Evolutionary conservation across 64 coral and sea anemone genomes (phyloP).

Genomic region (Pocillopora verrucosa): DNA sequence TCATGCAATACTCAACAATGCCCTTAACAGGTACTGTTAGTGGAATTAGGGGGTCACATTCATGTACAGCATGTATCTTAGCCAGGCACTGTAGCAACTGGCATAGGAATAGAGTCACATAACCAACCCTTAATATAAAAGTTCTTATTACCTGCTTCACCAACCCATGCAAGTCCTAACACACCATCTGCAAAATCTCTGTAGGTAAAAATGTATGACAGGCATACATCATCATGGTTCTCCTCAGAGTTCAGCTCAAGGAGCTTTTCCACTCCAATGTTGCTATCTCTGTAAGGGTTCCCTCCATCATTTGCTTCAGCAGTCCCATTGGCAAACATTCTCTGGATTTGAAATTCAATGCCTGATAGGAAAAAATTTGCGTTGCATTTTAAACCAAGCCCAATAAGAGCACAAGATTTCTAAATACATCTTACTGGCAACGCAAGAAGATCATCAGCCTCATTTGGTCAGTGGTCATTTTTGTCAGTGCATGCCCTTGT

Average conservation of each 20-base stretch:
- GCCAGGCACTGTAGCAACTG: too few species aligned
- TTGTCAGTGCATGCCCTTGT: too few species aligned
- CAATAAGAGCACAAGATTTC: too few species aligned
- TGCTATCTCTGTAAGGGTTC: slow-evolving; percentile 68
- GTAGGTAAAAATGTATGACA: slow-evolving; percentile 61
- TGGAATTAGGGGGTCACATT: too few species aligned
- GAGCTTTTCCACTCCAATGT: slow-evolving; percentile 93
- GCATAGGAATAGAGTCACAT: too few species aligned
- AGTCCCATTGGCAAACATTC: slow-evolving; percentile 69
- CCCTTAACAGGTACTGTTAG: too few species aligned
- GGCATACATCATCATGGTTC: slow-evolving; percentile 27
- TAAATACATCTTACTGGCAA: too few species aligned
- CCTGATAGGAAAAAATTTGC: slow-evolving; percentile 34
- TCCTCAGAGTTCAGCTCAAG: slow-evolving; percentile 81
- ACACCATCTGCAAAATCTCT: slow-evolving; percentile 68
- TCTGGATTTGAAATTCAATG: slow-evolving; percentile 87
- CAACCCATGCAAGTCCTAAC: slow-evolving; percentile 69
- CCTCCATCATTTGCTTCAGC: background rate
- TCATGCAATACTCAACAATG: too few species aligned
- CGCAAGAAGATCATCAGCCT: too few species aligned
- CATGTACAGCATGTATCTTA: too few species aligned
- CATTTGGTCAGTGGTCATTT: too few species aligned
- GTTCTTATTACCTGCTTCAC: slow-evolving; percentile 14
- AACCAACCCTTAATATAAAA: too few species aligned
- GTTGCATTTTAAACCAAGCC: background rate